Conservation (phyloP, 2,888 invertebrate species). For the Drosophila borborema region DNA sequence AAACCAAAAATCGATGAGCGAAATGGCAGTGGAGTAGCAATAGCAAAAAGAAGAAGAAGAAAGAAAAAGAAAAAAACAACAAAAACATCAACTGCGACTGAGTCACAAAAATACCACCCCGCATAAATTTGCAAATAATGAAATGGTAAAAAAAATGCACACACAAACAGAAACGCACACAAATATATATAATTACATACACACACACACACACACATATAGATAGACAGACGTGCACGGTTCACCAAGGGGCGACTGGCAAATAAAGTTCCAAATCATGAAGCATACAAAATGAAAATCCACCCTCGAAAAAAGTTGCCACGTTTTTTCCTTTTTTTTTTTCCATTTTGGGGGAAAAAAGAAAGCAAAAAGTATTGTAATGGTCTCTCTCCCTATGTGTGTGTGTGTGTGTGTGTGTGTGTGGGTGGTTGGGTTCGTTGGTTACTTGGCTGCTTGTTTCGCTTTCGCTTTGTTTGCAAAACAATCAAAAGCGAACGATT, state of each 20-base stretch:
- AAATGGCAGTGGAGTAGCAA: conserved; percentile 39
- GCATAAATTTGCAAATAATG: conserved; percentile 82
- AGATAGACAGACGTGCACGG: conserved; percentile 6
- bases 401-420: conserved; percentile 28
- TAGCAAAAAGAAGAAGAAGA: conserved; percentile 5
- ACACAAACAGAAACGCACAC: conserved; percentile 33
- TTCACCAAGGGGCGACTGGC: conserved; percentile 49
- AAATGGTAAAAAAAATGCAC: conserved; percentile 68
- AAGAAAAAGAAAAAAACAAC: neutral
- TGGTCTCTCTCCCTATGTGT: conserved; percentile 21
- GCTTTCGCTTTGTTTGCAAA: conserved; percentile 79
- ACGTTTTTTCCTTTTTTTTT: conserved; percentile 54
- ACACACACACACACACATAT: conserved; percentile 9
- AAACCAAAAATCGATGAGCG: conserved; percentile 74
- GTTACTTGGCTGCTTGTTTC: conserved; percentile 48
- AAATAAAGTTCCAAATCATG: conserved; percentile 80
- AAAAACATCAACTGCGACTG: conserved; percentile 40
- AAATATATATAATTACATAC: conserved; percentile 5
- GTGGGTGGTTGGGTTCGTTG: conserved; percentile 22
- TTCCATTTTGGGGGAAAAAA: conserved; percentile 63
- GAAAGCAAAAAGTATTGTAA: conserved; percentile 69
- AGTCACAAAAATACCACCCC: conserved; percentile 72
- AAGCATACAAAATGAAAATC: conserved; percentile 81
- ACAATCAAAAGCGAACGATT: conserved; percentile 73
- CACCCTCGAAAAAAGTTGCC: conserved; percentile 77